These are phyloP conservation scores for Tenualosa ilisha DNA, from an alignment of 2,797 vertebrate species.

Conservation along the genomic window DNA sequence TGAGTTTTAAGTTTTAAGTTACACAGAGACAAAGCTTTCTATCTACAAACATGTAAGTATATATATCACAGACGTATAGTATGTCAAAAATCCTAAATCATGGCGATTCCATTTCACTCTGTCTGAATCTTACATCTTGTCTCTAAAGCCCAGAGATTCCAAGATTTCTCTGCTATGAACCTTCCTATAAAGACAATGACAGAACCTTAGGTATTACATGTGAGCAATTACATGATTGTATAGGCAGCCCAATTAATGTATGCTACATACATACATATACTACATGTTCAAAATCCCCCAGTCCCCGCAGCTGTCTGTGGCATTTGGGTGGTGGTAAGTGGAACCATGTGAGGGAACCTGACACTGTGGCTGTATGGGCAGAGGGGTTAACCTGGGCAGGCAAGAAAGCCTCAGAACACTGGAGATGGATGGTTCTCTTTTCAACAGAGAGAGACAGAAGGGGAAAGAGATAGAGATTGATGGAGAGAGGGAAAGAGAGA, in stretches of 20 bases:
- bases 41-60: background rate
- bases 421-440: slow-evolving; percentile 51
- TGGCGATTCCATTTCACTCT: no score
- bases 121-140: no score
- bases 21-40: background rate
- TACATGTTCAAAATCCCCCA: slow-evolving; percentile 18
- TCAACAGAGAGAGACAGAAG: background rate
- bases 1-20: background rate
- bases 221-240: background rate
- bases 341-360: slow-evolving; percentile 74
- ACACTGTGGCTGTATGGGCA: slow-evolving; percentile 60
- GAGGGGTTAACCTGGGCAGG: slow-evolving; percentile 59
- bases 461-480: background rate
- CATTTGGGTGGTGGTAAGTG: slow-evolving; percentile 63
- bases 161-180: background rate
- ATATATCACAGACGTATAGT: background rate
- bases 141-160: no score
- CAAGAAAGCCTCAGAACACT: slow-evolving; percentile 45
- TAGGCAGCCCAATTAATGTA: background rate
- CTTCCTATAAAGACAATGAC: background rate
- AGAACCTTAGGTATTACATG: background rate
- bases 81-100: background rate
- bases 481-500: background rate
- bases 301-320: slow-evolving; percentile 50
- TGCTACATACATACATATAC: background rate